Base-by-base conservation (phyloP, 92 coral and sea anemone genomes). In the Muricea muricata region DNA sequence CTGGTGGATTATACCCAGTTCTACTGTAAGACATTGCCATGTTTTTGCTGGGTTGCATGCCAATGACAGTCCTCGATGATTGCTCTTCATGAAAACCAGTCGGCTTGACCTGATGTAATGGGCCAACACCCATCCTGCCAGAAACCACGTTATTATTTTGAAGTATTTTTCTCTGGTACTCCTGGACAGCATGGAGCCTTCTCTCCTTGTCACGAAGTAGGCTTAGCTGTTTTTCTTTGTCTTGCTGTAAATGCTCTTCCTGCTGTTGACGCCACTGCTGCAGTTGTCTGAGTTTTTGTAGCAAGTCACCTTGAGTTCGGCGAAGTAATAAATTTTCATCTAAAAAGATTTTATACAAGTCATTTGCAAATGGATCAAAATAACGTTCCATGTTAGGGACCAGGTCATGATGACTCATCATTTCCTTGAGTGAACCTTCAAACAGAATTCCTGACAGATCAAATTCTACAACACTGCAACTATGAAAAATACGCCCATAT, bases 191-290 rank as follows among this genome's bases (percentile, higher is more conserved):
- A 2, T 32, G 83, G 18, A 78, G 65, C 35, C 70, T 18, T 57
- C 28, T 78, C 21, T 78, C 83, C 5, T 78, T 61, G 13, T 58
- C 83, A 1, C 45, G 28, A 35, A 78, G 63, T 18, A 78, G 23
- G 20, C 71, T 39, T 8, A 78, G 5, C 58, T 78, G 61, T 45
- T 78, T 78, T 55, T 78, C 83, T 26, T 78, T 78, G 45, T 78
- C 58, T 45, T 78, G 83, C 7, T 56, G 21, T 0, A 78, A 21
- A 56, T 78, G 83, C 58, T 97, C 97, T 58, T 97, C 98, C 32
- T 93, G 96, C 25, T 97, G 99, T 65, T 93, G 98, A 35, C 94
- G 98, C 99, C 99, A 97, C n/a, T 90, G 99, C 23, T 96, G 94
- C 20, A 97, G 91, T 67, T 97, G 97, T 37, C 97, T 82, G 65